phyloP scores from a whole-genome alignment of 2,113 vertebrate genomes.

The Amphiprion percula region DNA sequence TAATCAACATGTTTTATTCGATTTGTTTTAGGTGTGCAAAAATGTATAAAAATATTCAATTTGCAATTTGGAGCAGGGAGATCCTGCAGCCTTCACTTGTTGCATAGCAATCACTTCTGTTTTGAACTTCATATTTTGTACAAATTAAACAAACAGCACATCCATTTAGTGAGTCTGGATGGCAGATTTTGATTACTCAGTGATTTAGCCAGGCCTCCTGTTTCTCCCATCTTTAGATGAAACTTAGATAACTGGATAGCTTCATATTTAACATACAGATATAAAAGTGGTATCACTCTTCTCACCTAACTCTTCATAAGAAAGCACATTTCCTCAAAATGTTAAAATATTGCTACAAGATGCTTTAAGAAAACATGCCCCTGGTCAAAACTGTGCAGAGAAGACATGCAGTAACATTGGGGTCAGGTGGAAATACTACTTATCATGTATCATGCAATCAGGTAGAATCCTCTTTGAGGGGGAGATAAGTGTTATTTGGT shows the following conservation, averaged over 20 bases:
- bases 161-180: too few relatives aligned
- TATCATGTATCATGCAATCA: conserved; percentile 8
- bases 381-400: neutral
- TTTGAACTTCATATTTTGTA: too few relatives aligned
- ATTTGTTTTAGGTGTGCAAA: neutral
- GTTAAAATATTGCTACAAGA: neutral
- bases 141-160: too few relatives aligned
- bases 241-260: neutral
- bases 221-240: too few relatives aligned
- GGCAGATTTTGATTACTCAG: neutral
- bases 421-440: conserved; percentile 48
- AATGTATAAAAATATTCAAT: too few relatives aligned
- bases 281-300: too few relatives aligned
- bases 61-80: too few relatives aligned
- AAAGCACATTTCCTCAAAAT: neutral
- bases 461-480: conserved; percentile 14
- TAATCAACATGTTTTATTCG: neutral
- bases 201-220: too few relatives aligned
- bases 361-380: neutral
- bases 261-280: neutral
- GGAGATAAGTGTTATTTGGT: conserved; percentile 42
- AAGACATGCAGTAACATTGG: neutral
- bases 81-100: too few relatives aligned
- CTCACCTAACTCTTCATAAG: neutral
- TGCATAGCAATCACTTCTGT: too few relatives aligned